Evolutionary conservation across 2,113 vertebrate genomes (phyloP).

Genomic region (Petromus typicus): DNA sequence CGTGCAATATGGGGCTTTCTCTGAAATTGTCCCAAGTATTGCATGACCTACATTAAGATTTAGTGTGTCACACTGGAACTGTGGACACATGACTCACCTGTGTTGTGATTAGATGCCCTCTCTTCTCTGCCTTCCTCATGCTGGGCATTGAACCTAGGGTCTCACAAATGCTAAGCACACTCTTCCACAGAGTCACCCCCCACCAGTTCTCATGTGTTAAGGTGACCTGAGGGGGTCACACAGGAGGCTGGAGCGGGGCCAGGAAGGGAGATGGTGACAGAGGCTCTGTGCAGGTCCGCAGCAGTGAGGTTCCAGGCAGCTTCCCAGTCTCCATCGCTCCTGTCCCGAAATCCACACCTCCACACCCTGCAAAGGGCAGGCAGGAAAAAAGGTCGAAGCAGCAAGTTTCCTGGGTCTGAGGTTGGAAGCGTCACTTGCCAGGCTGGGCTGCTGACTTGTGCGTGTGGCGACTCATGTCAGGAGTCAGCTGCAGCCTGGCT

Average conservation of each 20-base stretch:
- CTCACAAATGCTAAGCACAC: neutral
- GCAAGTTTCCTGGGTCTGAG: conserved; percentile 2
- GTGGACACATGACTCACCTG: neutral
- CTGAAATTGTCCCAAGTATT: neutral
- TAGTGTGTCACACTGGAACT: neutral
- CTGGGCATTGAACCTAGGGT: neutral
- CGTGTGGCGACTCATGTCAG: neutral
- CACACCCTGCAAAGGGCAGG: neutral
- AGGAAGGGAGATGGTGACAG: neutral
- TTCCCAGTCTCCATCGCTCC: neutral
- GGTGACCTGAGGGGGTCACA: neutral
- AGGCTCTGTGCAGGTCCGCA: neutral
- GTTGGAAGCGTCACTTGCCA: neutral
- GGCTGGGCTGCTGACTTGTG: neutral
- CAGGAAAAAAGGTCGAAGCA: neutral
- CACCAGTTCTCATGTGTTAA: neutral
- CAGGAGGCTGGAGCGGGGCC: neutral
- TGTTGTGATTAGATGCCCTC: no score
- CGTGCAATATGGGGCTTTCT: conserved; percentile 14
- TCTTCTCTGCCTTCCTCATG: neutral
- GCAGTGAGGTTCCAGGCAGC: neutral
- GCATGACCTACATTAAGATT: neutral
- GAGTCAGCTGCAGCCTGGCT: neutral
- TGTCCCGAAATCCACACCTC: neutral
- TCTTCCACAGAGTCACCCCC: neutral